Evolutionary conservation across 1,140 invertebrate genomes (phyloP), one percentile per base, ranked within the genome.

Genomic region (Tetragonula clypearis): DNA sequence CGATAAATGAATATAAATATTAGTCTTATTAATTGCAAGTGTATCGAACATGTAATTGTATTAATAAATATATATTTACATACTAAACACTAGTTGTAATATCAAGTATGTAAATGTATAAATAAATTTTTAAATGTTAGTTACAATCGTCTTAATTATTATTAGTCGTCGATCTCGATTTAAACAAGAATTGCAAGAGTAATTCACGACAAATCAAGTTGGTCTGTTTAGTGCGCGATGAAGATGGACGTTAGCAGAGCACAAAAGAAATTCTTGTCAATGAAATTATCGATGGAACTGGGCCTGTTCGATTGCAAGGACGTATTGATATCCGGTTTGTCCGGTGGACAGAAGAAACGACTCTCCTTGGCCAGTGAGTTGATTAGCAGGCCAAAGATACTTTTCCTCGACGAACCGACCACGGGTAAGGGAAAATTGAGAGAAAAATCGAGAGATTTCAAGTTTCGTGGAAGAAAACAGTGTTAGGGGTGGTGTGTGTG

Each of bases 271-370:
- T 56, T 90, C 23, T 77, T 91, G 96, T 93, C 96, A 72, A 93
- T 94, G 23, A 93, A 95, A 78, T 95, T 97, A 15, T 86, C 96
- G 56, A 93, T 95, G 21, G 95, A 96, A 53, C 91, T 97, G 15
- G 96, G 95, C 73, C 95, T 96, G 17, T 82, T 92, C 23, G 96
- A 97, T 75, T 95, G 96, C 55, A 95, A 96, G 68, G 94, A 96
- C 77, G 97, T 96, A 2, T 94, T 96, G 85, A 96, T 97, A 1
- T 93, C 94, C 2, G 95, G 96, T 26, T 92, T 98, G 49, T 98
- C 97, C 1, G 97, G 97, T 2, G 98, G 98, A 1, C 97, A 98
- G 90, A 95, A 96, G 62, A 98, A 98, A 92, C 95, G 97, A n/a
- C 93, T 98, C 23, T 97, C 97, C 14, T 97, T 98, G 56, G 97